phyloP scores from a whole-genome alignment of 2,797 vertebrate species.

The Diglossa cyanea region DNA sequence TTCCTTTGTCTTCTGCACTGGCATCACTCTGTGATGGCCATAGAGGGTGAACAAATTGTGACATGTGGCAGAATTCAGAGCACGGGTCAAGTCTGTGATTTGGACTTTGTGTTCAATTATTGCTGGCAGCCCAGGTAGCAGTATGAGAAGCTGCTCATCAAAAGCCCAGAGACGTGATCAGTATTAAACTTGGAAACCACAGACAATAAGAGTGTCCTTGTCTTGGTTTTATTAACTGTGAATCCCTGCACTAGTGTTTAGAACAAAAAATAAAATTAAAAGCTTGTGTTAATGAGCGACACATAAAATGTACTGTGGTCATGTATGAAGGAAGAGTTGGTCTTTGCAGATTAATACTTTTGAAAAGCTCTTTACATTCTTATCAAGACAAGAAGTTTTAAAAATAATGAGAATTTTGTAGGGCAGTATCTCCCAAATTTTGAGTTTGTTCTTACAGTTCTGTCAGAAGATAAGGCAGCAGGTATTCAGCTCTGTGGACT shows the following conservation, averaged over 20 bases:
- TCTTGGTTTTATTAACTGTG: background rate
- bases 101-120: background rate
- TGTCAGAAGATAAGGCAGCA: background rate
- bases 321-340: background rate
- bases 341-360: background rate
- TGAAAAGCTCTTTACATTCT: background rate
- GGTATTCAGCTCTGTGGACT: rapidly evolving
- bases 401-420: background rate
- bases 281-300: background rate
- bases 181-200: background rate
- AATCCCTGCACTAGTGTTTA: background rate
- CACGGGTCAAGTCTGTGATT: background rate
- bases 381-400: background rate
- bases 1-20: background rate
- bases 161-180: background rate
- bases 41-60: background rate
- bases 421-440: background rate
- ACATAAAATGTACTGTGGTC: rapidly evolving
- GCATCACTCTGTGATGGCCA: background rate
- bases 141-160: background rate
- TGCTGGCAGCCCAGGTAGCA: background rate
- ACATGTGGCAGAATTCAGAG: background rate
- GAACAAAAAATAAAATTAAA: background rate
- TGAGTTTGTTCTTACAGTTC: background rate
- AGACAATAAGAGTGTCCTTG: background rate